Evolutionary conservation across 2,113 vertebrate genomes (phyloP), one percentile per base, ranked within the genome.

Genomic region (Pongo abelii): DNA sequence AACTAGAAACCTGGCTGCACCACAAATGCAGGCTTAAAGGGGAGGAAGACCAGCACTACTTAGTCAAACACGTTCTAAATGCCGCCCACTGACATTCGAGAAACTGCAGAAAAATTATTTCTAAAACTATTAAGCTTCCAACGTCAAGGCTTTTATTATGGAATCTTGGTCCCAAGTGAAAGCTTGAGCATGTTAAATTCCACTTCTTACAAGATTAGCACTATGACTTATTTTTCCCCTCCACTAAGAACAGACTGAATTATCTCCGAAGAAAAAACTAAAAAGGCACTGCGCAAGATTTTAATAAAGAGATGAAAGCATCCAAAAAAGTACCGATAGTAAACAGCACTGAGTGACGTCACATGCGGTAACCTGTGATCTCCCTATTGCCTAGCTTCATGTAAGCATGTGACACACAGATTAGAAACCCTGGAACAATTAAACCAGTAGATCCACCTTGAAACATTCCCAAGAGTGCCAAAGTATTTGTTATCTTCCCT

Each of bases 141-240:
- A 86, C 94, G 61, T 90, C 64, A 90, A 91, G 72, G 46, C 25
- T 88, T 94, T 87, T 85, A 74, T 79, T 72, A 90, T 3, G 64
- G 67, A 89, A 77, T 35, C 50, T 2, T 5, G 48, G 93, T 52
- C 13, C 43, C 43, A 64, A n/a, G 23, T 61, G 57, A 91, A 81
- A 96, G 75, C 43, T 52, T 90, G n/a, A 46, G 69, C 50, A 86
- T 57, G 83, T 70, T 90, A 93, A 90, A 89, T 61, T 83, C 64
- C 40, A 92, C 17, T 75, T 92, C 83, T 89, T 75, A 84, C 35
- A 88, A 69, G n/a, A 43, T 79, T 35, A 57, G 61, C 48, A 75
- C 12, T 77, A 72, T 46, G 67, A 84, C 52, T 91, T 64, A 72
- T 43, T 50, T 32, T 77, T 30, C 23, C 78, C 64, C 23, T 89